Percentiles rank a stretch among this genome's conserved stretches.
Conservation (phyloP, 2,888 invertebrate genomes). For the Schrankia costaestrigalis region DNA sequence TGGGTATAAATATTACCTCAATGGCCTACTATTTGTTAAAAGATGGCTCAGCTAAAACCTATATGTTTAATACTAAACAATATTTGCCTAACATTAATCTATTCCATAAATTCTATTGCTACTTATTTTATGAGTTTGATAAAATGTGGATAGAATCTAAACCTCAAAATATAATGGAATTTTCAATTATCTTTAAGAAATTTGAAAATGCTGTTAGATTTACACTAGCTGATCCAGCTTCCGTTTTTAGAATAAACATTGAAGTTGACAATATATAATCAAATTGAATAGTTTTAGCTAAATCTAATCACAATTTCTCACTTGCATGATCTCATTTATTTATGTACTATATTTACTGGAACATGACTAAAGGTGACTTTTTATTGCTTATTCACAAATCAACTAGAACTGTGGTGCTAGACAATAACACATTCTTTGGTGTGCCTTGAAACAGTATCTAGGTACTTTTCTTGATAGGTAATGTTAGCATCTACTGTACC, state of each 20-base stretch:
- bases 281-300: conserved; percentile 5
- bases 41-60: conserved; percentile 91
- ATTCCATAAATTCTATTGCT: conserved; percentile 97
- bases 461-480: no score
- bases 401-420: no score
- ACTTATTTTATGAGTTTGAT: conserved; percentile 96
- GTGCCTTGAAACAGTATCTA: no score
- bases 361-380: no score
- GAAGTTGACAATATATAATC: conserved; percentile 83
- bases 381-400: no score
- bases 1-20: conserved; percentile 96
- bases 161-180: conserved; percentile 97
- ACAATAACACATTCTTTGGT: no score
- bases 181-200: conserved; percentile 90
- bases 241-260: conserved; percentile 89
- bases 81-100: conserved; percentile 84
- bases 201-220: conserved; percentile 89
- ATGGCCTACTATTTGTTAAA: conserved; percentile 91
- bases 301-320: conserved; percentile 3
- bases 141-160: conserved; percentile 95
- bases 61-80: conserved; percentile 91
- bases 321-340: no score
- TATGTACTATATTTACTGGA: no score
- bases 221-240: conserved; percentile 84
- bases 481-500: no score